Evolutionary conservation across 2,888 invertebrate species (phyloP).

Genomic region (Cancer borealis): DNA sequence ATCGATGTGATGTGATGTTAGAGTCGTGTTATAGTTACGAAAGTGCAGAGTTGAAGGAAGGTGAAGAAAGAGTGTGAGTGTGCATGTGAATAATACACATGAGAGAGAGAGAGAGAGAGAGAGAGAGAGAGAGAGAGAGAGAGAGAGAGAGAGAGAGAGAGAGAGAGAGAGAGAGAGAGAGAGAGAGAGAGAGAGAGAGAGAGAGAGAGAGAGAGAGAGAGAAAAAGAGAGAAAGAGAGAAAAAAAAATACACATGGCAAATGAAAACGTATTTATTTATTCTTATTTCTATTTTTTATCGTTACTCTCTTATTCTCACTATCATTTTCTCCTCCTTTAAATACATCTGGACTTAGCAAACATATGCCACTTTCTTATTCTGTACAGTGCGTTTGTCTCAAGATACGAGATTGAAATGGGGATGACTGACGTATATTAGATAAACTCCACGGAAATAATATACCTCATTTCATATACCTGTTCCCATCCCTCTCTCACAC

Average conservation of each 20-base stretch:
- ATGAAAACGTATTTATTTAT: background rate
- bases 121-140: background rate
- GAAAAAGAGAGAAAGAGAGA: background rate
- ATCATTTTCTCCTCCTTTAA: background rate
- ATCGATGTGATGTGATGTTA: too few species aligned
- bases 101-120: background rate
- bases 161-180: background rate
- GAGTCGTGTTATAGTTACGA: too few species aligned
- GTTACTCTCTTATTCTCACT: too few species aligned
- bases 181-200: conserved; percentile 43
- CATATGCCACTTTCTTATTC: background rate
- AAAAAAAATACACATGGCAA: background rate
- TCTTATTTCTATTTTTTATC: too few species aligned
- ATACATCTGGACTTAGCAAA: background rate
- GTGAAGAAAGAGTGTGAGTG: too few species aligned
- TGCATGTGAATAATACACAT: too few species aligned
- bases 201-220: background rate
- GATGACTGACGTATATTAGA: too few species aligned
- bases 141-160: background rate
- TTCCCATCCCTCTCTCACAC: too few species aligned
- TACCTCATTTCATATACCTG: too few species aligned
- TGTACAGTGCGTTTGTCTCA: background rate
- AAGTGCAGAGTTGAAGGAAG: too few species aligned
- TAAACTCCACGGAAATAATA: too few species aligned
- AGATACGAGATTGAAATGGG: too few species aligned